phyloP scores from a whole-genome alignment of 2,888 invertebrate genomes.

The Clistopyga incitator region DNA sequence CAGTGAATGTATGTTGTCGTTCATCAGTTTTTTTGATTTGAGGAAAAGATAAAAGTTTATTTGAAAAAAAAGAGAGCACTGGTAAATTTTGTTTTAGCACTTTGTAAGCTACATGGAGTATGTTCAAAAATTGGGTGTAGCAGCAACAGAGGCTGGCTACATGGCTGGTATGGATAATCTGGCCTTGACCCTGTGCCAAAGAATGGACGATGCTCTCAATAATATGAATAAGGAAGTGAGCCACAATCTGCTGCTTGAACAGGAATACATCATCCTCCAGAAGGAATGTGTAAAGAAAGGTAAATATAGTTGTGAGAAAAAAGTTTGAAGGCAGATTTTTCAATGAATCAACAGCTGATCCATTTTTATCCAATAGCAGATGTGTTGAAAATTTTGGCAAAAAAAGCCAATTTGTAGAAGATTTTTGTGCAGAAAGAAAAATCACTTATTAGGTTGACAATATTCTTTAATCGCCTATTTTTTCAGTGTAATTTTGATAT shows the following conservation, averaged over 20 bases:
- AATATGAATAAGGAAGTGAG: constrained; percentile 75
- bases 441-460: no score
- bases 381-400: background rate
- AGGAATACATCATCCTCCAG: constrained; percentile 77
- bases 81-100: constrained; percentile 71
- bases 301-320: constrained; percentile 24
- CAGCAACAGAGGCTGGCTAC: constrained; percentile 79
- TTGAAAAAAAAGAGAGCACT: background rate
- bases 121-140: constrained; percentile 80
- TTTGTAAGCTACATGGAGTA: constrained; percentile 78
- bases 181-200: constrained; percentile 76
- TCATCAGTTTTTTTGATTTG: background rate
- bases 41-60: background rate
- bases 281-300: constrained; percentile 73
- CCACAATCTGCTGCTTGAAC: constrained; percentile 75
- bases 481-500: no score
- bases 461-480: no score
- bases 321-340: background rate
- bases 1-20: constrained; percentile 75
- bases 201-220: constrained; percentile 80
- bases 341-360: background rate
- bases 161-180: constrained; percentile 81
- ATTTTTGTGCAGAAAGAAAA: no score
- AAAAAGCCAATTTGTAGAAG: no score
- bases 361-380: background rate